A percentile compares a stretch with the other conserved stretches of the same genome.
Evolutionary conservation across 2,888 invertebrate genomes (phyloP).

Genomic region (Cephus pygmeus): DNA sequence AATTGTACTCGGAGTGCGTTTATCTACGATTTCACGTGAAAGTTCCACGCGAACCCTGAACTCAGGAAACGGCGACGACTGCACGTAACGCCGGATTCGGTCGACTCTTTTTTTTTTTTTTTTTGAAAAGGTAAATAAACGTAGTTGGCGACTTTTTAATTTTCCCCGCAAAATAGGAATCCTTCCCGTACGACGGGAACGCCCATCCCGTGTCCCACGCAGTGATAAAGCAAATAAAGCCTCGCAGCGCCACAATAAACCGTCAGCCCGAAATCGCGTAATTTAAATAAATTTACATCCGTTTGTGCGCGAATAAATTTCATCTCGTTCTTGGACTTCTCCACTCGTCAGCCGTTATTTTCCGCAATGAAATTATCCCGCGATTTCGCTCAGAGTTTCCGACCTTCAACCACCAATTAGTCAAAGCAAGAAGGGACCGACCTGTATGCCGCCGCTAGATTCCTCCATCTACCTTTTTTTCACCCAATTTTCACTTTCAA

Average conservation of each 20-base stretch:
- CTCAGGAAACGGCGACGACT: no score
- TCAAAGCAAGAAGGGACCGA: background rate
- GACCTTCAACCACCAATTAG: background rate
- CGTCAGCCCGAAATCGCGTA: conserved; percentile 61
- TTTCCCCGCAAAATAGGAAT: conserved; percentile 59
- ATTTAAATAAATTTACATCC: conserved; percentile 65
- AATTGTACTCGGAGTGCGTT: background rate
- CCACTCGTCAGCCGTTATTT: conserved; percentile 6
- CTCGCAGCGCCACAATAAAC: conserved; percentile 61
- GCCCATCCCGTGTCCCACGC: conserved; percentile 62
- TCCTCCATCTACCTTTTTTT: background rate
- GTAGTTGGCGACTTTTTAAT: conserved; percentile 52
- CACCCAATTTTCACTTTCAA: conserved; percentile 2
- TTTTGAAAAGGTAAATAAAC: conserved; percentile 17
- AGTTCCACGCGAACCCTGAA: background rate
- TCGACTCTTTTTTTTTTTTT: background rate
- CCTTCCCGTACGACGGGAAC: conserved; percentile 50
- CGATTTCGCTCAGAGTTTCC: background rate
- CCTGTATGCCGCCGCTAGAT: background rate
- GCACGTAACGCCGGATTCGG: background rate
- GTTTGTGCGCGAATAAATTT: conserved; percentile 61
- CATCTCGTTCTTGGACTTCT: conserved; percentile 51
- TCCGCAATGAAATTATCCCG: conserved; percentile 2
- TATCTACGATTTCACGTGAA: background rate
- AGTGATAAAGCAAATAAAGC: conserved; percentile 63